phyloP scores from a whole-genome alignment of 2,888 invertebrate species.

The Drosophila meridiana region DNA sequence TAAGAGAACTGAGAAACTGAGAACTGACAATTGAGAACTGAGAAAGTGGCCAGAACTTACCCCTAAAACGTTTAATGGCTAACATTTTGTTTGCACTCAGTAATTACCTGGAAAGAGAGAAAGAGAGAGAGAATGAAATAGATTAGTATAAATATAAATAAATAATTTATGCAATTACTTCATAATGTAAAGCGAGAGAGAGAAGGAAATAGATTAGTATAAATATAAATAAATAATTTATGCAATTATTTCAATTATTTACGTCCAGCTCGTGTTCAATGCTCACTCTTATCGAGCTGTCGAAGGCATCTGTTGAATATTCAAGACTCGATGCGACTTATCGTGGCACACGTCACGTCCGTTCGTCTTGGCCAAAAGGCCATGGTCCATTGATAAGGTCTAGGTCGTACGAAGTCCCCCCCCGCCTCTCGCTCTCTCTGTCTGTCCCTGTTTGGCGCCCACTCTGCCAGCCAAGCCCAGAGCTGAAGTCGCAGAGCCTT shows the following conservation, averaged over 20 bases:
- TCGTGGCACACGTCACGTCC: constrained; percentile 57
- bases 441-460: constrained; percentile 50
- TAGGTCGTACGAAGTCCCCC: constrained; percentile 51
- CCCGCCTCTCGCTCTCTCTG: constrained; percentile 27
- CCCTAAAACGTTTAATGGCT: constrained; percentile 67
- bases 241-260: constrained; percentile 9
- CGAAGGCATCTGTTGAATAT: constrained; percentile 26
- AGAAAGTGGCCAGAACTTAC: constrained; percentile 62
- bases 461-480: constrained; percentile 43
- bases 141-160: constrained; percentile 8
- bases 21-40: constrained; percentile 7
- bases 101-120: constrained; percentile 72
- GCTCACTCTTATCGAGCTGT: constrained; percentile 22
- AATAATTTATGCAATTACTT: constrained; percentile 10
- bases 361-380: constrained; percentile 33
- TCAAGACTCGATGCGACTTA: constrained; percentile 17
- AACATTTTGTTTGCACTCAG: constrained; percentile 57
- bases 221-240: not conserved
- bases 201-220: constrained; percentile 6
- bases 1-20: constrained; percentile 33
- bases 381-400: constrained; percentile 60
- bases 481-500: not conserved
- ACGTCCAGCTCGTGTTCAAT: constrained; percentile 9
- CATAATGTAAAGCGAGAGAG: not conserved
- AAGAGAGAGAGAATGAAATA: not conserved